Evolutionary conservation across 2,888 invertebrate genomes (phyloP), one percentile per base, ranked within the genome.

Genomic region (Lucinisca nassula): DNA sequence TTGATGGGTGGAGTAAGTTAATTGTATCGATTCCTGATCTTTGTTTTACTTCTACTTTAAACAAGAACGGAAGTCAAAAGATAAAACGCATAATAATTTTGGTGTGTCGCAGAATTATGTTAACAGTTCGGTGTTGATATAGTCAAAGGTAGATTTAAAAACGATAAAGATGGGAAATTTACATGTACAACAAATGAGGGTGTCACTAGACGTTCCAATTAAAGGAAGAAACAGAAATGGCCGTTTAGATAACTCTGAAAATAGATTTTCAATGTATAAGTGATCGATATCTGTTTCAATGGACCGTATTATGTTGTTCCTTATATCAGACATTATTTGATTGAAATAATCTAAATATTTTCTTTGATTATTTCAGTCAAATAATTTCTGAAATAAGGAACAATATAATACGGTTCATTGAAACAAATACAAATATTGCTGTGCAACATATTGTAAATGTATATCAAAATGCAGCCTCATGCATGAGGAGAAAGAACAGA

Each of bases 121-220:
- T 27, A 45, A 49, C 27, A 49, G 21, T n/a, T 24, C 45, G 49
- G 49, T 35, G 21, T 27, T 45, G 45, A 74, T 49, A 45, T 74
- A 30, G 14, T 74, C 14, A 49, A 74, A 27, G 74, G 49, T 30
- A 74, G 74, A 30, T 6, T 74, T 45, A 17, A 45, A 27, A 2
- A 30, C 1, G 74, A 74, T 74, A 45, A 24, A 74, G 30, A 27
- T 3, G 74, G 74, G 30, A 32, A 74, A 21, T 45, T 74, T 45
- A 74, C 74, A 74, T 74, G 74, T 45, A 40, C 32, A 24, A 49
- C 73, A 45, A 74, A 74, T 49, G 74, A 49, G 30, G 74, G 40
- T 30, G 3, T 27, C 30, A 1, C 6, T 61, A 10, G 3, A 61
- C 30, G 24, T 61, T 30, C 61, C 61, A 6, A 27, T 61, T 1